A percentile compares a stretch with the other conserved stretches of the same genome.
Evolutionary conservation across 2,888 invertebrate species (phyloP).

Genomic region (Reticulitermes lucifugus): DNA sequence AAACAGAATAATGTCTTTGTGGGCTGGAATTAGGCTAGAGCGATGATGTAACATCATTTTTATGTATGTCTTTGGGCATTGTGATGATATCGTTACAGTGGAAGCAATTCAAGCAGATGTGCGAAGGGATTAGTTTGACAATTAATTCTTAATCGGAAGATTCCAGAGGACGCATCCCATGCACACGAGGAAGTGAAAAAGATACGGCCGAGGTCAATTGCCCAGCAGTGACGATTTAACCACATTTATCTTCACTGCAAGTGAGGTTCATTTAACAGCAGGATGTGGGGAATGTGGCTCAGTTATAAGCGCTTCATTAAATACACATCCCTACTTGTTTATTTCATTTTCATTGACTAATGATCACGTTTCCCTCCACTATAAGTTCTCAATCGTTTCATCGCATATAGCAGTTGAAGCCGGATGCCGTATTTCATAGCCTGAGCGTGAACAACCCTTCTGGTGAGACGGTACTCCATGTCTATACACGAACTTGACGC

Average conservation of each 20-base stretch:
- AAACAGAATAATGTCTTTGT: no score
- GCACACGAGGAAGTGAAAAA: no score
- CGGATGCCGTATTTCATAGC: background rate
- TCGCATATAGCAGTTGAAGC: background rate
- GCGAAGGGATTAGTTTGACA: no score
- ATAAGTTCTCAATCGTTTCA: constrained; percentile 1
- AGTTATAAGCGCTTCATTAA: constrained; percentile 46
- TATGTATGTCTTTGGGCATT: no score
- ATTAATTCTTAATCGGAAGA: no score
- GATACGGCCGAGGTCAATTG: no score
- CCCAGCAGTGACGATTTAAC: background rate
- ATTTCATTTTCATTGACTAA: constrained; percentile 43
- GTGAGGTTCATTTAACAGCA: constrained; percentile 42
- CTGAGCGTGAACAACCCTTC: background rate
- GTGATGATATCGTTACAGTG: no score
- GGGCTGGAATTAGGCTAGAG: no score
- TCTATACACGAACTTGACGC: constrained; percentile 6
- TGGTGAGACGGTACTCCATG: no score
- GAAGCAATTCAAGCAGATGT: no score
- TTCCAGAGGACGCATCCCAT: no score
- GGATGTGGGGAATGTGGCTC: background rate
- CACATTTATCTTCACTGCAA: constrained; percentile 28
- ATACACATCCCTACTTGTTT: constrained; percentile 49
- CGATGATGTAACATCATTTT: no score
- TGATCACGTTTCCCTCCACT: constrained; percentile 11